Evolutionary conservation across 2,113 vertebrate genomes (phyloP).

Genomic region (Thinocorus orbignyianus): DNA sequence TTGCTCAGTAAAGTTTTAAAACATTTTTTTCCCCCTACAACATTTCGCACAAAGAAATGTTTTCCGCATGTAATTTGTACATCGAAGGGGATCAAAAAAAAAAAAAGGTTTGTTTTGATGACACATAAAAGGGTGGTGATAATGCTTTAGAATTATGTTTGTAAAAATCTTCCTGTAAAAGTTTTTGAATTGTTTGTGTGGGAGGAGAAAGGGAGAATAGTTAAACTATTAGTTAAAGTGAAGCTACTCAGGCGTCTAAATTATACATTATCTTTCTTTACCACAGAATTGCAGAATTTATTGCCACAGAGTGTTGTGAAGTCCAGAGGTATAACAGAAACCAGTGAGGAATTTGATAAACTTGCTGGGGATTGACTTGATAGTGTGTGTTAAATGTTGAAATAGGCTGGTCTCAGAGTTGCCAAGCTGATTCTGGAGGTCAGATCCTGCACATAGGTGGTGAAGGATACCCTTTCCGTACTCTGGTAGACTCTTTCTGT

Average conservation of each 20-base stretch:
- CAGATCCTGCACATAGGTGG: rapidly evolving
- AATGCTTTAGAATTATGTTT: background rate
- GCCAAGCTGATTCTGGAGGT: background rate
- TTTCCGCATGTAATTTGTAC: conserved; percentile 1
- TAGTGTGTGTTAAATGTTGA: background rate
- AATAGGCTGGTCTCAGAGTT: background rate
- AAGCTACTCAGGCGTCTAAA: background rate
- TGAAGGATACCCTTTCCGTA: background rate
- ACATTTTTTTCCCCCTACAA: background rate
- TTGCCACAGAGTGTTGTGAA: background rate
- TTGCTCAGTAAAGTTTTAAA: background rate
- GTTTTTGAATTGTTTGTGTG: background rate
- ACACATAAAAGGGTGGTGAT: background rate
- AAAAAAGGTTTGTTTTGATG: background rate
- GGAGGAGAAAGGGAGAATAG: background rate
- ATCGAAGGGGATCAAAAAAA: background rate
- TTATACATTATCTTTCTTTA: background rate
- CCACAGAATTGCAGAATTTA: background rate
- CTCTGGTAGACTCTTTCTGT: background rate
- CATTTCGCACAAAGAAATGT: conserved; percentile 16
- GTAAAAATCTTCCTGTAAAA: background rate
- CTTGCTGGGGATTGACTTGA: background rate
- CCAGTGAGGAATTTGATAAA: background rate
- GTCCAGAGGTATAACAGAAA: background rate
- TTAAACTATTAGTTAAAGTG: background rate